These are phyloP conservation scores for Drusus annulatus DNA, from an alignment of 1,140 invertebrate species.

Conservation along the genomic window DNA sequence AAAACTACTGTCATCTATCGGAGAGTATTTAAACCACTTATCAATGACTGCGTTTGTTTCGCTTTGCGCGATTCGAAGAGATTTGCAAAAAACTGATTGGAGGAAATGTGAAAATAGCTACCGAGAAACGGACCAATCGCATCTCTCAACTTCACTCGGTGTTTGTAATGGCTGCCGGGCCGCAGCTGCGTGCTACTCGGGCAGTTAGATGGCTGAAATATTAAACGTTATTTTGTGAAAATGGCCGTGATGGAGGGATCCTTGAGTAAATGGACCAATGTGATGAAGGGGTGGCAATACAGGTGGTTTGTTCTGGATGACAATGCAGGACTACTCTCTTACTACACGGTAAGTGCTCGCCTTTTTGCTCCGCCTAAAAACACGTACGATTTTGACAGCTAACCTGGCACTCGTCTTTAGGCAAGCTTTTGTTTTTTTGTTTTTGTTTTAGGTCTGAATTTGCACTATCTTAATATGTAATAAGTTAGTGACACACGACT, in stretches of 20 bases:
- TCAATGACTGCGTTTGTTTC: neutral
- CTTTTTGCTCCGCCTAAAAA: constrained; percentile 34
- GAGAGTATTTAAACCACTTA: neutral
- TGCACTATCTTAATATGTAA: no score
- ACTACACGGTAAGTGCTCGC: constrained; percentile 91
- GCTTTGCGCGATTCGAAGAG: neutral
- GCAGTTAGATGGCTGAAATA: constrained; percentile 44
- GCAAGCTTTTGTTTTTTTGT: constrained; percentile 18
- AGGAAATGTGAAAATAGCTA: constrained; percentile 4
- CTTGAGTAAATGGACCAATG: constrained; percentile 99
- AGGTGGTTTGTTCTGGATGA: constrained; percentile 99
- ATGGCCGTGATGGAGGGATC: constrained; percentile 93
- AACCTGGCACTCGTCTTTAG: constrained; percentile 35
- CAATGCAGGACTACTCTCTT: constrained; percentile 93
- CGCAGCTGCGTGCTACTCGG: constrained; percentile 41
- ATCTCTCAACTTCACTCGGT: no score
- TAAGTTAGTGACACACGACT: no score
- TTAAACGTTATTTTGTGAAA: constrained; percentile 55
- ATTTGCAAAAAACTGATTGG: neutral
- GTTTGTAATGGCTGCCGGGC: constrained; percentile 37
- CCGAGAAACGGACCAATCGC: neutral
- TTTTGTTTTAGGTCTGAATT: neutral
- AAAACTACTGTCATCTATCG: constrained; percentile 19
- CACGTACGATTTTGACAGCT: constrained; percentile 44
- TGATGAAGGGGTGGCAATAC: constrained; percentile 99